phyloP scores from a whole-genome alignment of 2,113 vertebrate species.

The Sminthopsis crassicaudata region DNA sequence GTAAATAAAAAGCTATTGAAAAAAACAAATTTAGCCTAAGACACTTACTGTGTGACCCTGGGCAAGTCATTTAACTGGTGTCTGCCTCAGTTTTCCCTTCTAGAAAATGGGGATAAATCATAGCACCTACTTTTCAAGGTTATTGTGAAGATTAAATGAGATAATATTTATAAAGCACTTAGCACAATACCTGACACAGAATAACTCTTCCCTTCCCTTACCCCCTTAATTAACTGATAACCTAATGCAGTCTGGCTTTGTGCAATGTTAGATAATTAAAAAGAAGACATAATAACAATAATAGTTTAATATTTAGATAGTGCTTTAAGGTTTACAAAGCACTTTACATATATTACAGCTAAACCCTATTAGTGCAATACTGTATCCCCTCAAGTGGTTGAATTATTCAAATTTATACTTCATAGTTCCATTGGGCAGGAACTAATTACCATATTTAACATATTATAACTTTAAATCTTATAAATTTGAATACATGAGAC shows the following conservation, averaged over 20 bases:
- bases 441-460: background rate
- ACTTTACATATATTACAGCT: background rate
- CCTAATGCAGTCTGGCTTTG: background rate
- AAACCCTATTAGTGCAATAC: background rate
- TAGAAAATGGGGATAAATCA: too few relatives aligned
- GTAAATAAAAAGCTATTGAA: too few relatives aligned
- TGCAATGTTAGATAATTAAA: background rate
- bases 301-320: background rate
- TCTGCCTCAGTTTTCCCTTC: too few relatives aligned
- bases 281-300: background rate
- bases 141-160: too few relatives aligned
- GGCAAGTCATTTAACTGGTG: background rate
- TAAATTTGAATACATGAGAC: background rate
- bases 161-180: background rate
- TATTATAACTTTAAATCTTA: background rate
- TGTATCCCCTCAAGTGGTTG: background rate
- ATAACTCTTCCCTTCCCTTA: background rate
- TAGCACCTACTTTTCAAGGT: too few relatives aligned
- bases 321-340: background rate
- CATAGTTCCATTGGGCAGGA: background rate
- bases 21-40: too few relatives aligned
- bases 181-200: background rate
- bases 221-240: background rate
- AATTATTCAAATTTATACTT: background rate
- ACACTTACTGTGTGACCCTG: too few relatives aligned